These are phyloP conservation scores for Rhyacophila evoluta DNA, from an alignment of 2,888 invertebrate species.

Conservation along the genomic window DNA sequence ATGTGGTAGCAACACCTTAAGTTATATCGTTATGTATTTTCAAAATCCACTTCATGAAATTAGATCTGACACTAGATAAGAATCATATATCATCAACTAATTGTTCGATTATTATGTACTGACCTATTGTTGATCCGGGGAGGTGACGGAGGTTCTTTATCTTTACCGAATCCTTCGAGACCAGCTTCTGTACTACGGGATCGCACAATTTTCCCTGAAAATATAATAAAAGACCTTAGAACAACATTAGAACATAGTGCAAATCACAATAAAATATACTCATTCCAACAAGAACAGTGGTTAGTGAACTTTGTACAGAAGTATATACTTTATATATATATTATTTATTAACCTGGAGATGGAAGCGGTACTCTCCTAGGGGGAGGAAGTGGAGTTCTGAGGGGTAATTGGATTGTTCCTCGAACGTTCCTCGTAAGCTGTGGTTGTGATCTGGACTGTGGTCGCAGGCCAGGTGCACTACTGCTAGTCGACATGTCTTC, in stretches of 20 bases:
- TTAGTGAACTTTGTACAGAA: background rate
- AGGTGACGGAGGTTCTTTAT: conserved; percentile 2
- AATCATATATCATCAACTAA: no score
- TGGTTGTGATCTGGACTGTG: conserved; percentile 62
- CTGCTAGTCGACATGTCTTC: conserved; percentile 61
- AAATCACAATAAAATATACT: no score
- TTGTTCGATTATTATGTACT: no score
- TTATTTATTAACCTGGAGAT: conserved; percentile 30
- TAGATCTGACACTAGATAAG: no score
- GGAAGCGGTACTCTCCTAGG: conserved; percentile 37
- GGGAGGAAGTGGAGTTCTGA: conserved; percentile 58
- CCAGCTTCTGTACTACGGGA: conserved; percentile 54
- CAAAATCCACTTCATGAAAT: no score
- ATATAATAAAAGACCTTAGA: background rate
- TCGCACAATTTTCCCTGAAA: conserved; percentile 42
- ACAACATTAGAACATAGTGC: no score
- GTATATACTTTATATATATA: background rate
- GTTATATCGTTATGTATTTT: no score
- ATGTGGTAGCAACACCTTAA: no score
- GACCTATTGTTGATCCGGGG: conserved; percentile 9
- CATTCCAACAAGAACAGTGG: no score
- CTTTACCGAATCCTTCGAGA: conserved; percentile 42
- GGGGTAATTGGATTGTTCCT: conserved; percentile 44
- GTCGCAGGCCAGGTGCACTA: conserved; percentile 23
- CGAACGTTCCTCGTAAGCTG: conserved; percentile 57